Conservation (phyloP, 2,113 vertebrate genomes). For the Colius striatus region DNA sequence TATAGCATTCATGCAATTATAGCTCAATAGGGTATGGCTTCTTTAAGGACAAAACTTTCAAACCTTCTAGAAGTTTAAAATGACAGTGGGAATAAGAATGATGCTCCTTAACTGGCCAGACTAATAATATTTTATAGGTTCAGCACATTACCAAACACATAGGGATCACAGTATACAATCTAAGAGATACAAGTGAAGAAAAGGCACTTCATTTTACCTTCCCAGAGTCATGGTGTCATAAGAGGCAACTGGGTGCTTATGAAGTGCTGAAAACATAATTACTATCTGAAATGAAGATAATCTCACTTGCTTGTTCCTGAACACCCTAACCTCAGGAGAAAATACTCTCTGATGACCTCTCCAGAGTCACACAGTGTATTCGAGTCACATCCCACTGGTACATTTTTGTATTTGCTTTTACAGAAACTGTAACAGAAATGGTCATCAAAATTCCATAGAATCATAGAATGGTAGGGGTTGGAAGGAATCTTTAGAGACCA, state of each 20-base stretch:
- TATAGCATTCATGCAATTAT: slow-evolving; percentile 12
- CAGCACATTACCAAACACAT: neutral
- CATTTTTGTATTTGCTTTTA: neutral
- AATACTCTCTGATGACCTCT: neutral
- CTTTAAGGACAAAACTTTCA: neutral
- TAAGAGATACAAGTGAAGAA: neutral
- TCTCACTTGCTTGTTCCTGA: neutral
- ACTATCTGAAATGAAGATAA: slow-evolving; percentile 8
- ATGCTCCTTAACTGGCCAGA: neutral
- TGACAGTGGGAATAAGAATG: neutral
- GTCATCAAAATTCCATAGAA: neutral
- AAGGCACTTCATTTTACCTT: slow-evolving; percentile 10
- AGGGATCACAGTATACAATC: neutral
- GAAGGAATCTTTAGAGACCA: no score
- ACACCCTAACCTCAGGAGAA: neutral
- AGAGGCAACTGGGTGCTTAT: neutral
- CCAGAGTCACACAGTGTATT: neutral
- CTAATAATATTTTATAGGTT: slow-evolving; percentile 22
- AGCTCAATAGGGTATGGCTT: neutral
- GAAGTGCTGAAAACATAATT: slow-evolving; percentile 17
- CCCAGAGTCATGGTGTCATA: neutral
- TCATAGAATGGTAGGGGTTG: no score
- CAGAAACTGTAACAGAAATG: neutral
- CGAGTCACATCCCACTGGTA: neutral
- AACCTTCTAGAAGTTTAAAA: slow-evolving; percentile 16